Conservation (phyloP, 2,113 vertebrate species). For the Peromyscus maniculatus region DNA sequence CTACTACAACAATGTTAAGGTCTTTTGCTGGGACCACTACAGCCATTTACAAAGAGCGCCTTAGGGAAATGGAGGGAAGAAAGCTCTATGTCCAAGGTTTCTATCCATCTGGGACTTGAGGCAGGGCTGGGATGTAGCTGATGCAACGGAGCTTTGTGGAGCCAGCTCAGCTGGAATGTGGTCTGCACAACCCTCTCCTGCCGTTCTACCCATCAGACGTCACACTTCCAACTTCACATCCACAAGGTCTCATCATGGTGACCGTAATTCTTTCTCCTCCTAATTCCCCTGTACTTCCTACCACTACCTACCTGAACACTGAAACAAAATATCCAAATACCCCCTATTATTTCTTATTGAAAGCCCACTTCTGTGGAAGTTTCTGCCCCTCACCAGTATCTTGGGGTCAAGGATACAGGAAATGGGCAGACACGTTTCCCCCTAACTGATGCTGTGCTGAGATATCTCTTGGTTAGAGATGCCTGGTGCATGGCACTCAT, state of each 20-base stretch:
- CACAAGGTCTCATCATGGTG: neutral
- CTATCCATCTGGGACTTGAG: neutral
- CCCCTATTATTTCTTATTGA: neutral
- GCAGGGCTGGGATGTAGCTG: no score
- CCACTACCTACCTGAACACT: neutral
- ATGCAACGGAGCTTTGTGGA: neutral
- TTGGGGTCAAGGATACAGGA: neutral
- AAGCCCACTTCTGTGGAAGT: neutral
- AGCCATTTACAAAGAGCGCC: neutral
- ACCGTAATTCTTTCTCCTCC: neutral
- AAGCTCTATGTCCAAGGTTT: neutral
- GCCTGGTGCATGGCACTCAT: neutral
- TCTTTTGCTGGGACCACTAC: neutral
- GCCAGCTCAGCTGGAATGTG: neutral
- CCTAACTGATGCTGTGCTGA: neutral
- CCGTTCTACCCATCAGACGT: neutral
- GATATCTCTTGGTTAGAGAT: neutral
- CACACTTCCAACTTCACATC: neutral
- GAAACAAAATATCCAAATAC: neutral
- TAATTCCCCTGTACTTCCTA: neutral
- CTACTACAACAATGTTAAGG: conserved; percentile 44
- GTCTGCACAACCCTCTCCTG: neutral
- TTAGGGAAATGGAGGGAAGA: neutral
- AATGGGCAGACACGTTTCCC: neutral
- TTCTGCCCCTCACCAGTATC: neutral